Conservation (phyloP, 2,888 invertebrate species). For the Biston stratarius region DNA sequence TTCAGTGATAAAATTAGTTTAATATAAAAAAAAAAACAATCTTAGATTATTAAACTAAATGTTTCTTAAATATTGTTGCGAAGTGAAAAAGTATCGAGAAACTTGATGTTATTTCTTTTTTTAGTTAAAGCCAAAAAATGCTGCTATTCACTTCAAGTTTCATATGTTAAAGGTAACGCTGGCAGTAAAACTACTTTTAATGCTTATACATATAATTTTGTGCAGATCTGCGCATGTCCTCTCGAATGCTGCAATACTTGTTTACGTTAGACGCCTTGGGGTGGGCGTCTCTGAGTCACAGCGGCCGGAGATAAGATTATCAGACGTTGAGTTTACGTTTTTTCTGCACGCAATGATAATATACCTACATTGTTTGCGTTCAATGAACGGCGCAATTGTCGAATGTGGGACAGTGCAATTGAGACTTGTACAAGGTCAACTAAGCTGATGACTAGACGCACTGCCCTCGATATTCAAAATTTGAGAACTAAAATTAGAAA, state of each 20-base stretch:
- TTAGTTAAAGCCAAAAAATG: not conserved
- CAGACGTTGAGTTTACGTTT: slow-evolving; percentile 47
- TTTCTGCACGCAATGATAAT: slow-evolving; percentile 44
- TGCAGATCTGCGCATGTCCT: slow-evolving; percentile 25
- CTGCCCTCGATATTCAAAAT: slow-evolving; percentile 31
- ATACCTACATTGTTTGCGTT: slow-evolving; percentile 54
- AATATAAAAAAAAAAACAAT: not conserved
- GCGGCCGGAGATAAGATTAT: slow-evolving; percentile 53
- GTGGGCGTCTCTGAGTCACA: slow-evolving; percentile 61
- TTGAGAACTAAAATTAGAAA: slow-evolving; percentile 39
- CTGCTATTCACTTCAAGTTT: not conserved
- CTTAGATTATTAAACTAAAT: too few relatives aligned
- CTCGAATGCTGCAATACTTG: slow-evolving; percentile 28
- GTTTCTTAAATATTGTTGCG: not conserved
- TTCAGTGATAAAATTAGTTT: not conserved
- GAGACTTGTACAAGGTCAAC: slow-evolving; percentile 56
- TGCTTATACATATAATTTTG: slow-evolving; percentile 13
- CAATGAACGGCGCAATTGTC: slow-evolving; percentile 48
- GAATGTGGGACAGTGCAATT: slow-evolving; percentile 57
- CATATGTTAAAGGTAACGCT: not conserved
- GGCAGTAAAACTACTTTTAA: slow-evolving; percentile 26
- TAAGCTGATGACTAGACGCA: slow-evolving; percentile 46
- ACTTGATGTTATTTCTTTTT: not conserved
- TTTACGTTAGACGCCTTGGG: slow-evolving; percentile 48
- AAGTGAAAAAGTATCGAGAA: not conserved